Evolutionary conservation across 2,113 vertebrate species (phyloP).

Genomic region (Neomonachus schauinslandi): DNA sequence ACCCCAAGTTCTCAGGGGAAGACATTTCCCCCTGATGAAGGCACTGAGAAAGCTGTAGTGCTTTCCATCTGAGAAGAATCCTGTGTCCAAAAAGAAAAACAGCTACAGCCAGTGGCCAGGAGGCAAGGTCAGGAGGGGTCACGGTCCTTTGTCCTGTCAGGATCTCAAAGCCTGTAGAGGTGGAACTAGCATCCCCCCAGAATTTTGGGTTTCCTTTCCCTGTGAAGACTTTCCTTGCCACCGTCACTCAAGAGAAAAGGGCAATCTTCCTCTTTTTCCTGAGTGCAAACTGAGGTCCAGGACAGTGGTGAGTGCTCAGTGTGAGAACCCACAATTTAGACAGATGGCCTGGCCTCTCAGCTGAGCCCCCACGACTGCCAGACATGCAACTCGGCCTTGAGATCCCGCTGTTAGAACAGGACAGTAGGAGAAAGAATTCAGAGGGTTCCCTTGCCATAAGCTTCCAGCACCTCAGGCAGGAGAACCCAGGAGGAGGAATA

Average conservation of each 20-base stretch:
- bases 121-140: background rate
- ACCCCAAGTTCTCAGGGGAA: background rate
- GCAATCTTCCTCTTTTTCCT: background rate
- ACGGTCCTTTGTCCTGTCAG: background rate
- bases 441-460: background rate
- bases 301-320: background rate
- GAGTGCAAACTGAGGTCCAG: background rate
- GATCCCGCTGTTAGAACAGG: background rate
- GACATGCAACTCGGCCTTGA: background rate
- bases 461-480: constrained; percentile 3
- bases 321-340: background rate
- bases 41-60: background rate
- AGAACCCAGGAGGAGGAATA: background rate
- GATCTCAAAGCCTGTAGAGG: background rate
- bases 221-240: background rate
- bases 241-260: background rate
- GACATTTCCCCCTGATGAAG: background rate
- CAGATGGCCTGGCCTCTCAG: constrained; percentile 20
- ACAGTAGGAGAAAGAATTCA: background rate
- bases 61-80: background rate
- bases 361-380: background rate
- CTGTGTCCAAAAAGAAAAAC: background rate
- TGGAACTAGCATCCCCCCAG: background rate
- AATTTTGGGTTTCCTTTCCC: background rate
- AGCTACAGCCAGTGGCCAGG: background rate